Evolutionary conservation across 2,888 invertebrate genomes (phyloP).

Genomic region (Hirtodrosophila alboralis): DNA sequence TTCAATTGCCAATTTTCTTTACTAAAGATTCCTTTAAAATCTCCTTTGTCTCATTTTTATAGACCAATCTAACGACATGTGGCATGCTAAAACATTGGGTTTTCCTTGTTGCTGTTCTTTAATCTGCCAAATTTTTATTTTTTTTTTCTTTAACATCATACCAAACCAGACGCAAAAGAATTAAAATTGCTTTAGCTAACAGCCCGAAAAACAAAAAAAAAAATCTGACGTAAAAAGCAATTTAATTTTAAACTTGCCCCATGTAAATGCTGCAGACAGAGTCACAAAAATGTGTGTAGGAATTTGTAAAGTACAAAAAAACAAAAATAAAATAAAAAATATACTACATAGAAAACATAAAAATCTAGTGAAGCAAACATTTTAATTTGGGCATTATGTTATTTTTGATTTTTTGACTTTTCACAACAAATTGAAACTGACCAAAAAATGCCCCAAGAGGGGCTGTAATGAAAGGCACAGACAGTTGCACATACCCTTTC

Average conservation of each 20-base stretch:
- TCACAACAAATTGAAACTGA: slow-evolving; percentile 62
- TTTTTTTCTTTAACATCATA: not conserved
- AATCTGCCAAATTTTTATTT: slow-evolving; percentile 1
- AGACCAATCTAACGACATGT: not conserved
- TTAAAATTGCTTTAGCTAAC: slow-evolving; percentile 43
- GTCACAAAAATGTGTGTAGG: slow-evolving; percentile 42
- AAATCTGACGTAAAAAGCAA: slow-evolving; percentile 51
- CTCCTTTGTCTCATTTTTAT: too few relatives aligned
- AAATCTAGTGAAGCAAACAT: slow-evolving; percentile 67
- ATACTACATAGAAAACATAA: slow-evolving; percentile 4
- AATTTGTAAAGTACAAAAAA: slow-evolving; percentile 18
- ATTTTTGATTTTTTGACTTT: slow-evolving; percentile 71
- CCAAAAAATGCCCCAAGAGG: slow-evolving; percentile 45
- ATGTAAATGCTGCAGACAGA: slow-evolving; percentile 48
- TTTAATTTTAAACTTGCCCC: slow-evolving; percentile 67
- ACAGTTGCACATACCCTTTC: slow-evolving; percentile 7
- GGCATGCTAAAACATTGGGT: not conserved
- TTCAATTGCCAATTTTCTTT: too few relatives aligned
- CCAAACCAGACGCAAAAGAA: slow-evolving; percentile 20
- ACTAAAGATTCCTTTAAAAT: too few relatives aligned
- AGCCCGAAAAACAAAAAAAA: slow-evolving; percentile 35
- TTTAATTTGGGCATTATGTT: slow-evolving; percentile 67
- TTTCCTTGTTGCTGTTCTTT: slow-evolving; percentile 7
- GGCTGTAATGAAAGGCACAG: slow-evolving; percentile 31
- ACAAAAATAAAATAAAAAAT: slow-evolving; percentile 13